Base-by-base conservation (phyloP, 2,888 invertebrate genomes). In the Philonicus albiceps region DNA sequence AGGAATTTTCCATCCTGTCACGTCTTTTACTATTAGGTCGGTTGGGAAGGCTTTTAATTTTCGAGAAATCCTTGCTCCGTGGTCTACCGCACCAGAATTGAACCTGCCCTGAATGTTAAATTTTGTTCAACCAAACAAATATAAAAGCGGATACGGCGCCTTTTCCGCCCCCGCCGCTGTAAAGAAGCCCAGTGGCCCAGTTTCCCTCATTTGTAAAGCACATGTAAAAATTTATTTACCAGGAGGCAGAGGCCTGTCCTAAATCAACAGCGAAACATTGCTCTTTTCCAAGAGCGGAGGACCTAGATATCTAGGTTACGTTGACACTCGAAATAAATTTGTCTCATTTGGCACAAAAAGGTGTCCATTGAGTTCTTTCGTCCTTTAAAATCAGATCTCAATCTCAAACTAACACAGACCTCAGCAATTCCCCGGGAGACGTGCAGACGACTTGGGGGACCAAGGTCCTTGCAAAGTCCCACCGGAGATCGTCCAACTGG, bases 281-380 rank as follows among this genome's bases (percentile, higher is more conserved):
- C 27, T 34, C 84, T 72, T 64, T 19, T 31, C 16, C 83, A 19
- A 27, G 83, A 49, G 31, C 40, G 27, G 22, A 31, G 19, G 19
- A 4, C 49, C 43, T 27, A 13, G 73, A 73, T 43, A 43, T 40
- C 73, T 40, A 27, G 84, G 84, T 40, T 84, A 73, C 43, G 72
- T 84, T 37, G 73, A 84, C 84, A 84, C 73, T 72, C 40, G 37
- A 84, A 73, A 84, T 73, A 84, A 84, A 84, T 84, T 84, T 84
- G 84, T 84, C 73, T 84, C 73, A 64, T 73, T 84, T 73, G 55
- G 43, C n/a, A 64, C 64, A 84, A 84, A 84, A 37, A 84, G 40
- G 43, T 43, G 40, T 22, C 73, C 40, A 73, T 73, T 72, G 73
- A 84, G 73, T 40, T 84, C 64, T 84, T 37, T 43, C 40, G 27